Evolutionary conservation across 1,140 invertebrate species (phyloP).

Genomic region (Diprion similis): DNA sequence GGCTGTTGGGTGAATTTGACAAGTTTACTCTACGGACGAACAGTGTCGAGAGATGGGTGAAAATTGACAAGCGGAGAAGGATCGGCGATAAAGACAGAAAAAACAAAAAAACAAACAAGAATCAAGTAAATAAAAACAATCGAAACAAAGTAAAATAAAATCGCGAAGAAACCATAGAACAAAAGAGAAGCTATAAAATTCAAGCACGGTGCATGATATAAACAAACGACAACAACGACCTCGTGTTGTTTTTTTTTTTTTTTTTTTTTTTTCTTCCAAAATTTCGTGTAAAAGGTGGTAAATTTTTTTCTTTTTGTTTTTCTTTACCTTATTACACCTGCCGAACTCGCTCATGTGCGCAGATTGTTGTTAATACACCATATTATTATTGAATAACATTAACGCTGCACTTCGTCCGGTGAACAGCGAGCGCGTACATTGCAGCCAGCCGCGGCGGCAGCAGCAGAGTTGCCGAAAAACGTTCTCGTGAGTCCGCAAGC

Average conservation of each 20-base stretch:
- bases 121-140: no score
- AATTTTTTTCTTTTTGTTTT: background rate
- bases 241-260: no score
- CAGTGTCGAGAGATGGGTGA: no score
- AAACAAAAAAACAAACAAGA: background rate
- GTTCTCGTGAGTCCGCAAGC: constrained; percentile 16
- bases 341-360: constrained; percentile 37
- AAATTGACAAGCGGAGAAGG: no score
- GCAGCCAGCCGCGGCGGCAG: constrained; percentile 13
- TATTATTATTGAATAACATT: background rate
- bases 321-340: constrained; percentile 41
- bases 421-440: constrained; percentile 21
- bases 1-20: no score
- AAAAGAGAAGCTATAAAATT: background rate
- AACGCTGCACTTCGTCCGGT: constrained; percentile 1
- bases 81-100: no score
- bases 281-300: background rate
- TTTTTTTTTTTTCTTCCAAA: no score
- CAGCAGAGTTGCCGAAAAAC: constrained; percentile 38
- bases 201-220: no score
- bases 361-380: constrained; percentile 32
- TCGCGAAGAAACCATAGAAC: background rate
- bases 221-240: no score
- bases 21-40: no score
- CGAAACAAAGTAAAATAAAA: background rate